Percentiles rank a stretch among this genome's conserved stretches.
phyloP scores from a whole-genome alignment of 2,888 invertebrate species.

The Antitype chi region DNA sequence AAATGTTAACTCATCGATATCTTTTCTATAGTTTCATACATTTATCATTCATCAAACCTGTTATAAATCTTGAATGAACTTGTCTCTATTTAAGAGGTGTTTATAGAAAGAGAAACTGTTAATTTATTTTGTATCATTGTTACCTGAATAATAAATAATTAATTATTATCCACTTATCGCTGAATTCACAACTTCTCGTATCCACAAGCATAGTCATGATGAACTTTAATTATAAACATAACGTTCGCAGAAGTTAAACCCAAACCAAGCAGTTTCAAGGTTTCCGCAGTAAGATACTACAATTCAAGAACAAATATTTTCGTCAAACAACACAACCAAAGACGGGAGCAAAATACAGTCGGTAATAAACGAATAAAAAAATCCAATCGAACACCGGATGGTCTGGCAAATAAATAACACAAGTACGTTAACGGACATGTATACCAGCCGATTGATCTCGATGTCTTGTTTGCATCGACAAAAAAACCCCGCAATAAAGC shows the following conservation, averaged over 20 bases:
- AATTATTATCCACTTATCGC: not conserved
- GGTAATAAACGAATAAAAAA: constrained; percentile 69
- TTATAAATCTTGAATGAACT: constrained; percentile 45
- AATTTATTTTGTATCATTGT: not conserved
- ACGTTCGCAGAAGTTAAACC: not conserved
- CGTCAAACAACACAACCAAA: constrained; percentile 25
- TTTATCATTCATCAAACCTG: constrained; percentile 35
- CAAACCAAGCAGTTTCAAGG: not conserved
- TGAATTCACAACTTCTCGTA: not conserved
- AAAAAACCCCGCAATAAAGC: constrained; percentile 64
- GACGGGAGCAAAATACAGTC: constrained; percentile 56
- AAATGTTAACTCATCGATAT: constrained; percentile 30
- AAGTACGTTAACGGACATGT: constrained; percentile 64
- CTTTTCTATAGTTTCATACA: constrained; percentile 27
- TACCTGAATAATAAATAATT: not conserved
- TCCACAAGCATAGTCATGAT: not conserved
- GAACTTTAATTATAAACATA: too few relatives aligned
- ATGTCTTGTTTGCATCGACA: constrained; percentile 58
- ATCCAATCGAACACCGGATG: constrained; percentile 66
- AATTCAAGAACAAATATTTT: constrained; percentile 11
- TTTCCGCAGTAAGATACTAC: not conserved
- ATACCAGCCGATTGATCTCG: constrained; percentile 62
- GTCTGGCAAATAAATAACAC: constrained; percentile 66
- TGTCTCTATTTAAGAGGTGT: constrained; percentile 4
- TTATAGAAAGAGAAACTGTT: not conserved